Conservation (phyloP, 2,888 invertebrate species). For the Nemotelus pantherinus region DNA sequence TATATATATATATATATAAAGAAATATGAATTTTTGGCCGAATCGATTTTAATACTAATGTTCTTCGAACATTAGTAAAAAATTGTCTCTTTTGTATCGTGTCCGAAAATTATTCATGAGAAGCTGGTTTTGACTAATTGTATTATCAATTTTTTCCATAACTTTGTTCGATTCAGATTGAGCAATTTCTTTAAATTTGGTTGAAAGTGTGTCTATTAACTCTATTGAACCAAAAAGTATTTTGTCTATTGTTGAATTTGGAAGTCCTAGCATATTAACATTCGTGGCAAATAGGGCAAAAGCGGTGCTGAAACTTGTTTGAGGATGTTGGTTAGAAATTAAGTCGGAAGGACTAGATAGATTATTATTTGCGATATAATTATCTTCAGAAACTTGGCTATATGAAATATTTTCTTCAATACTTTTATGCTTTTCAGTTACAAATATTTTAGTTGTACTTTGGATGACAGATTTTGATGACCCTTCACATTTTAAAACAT, state of each 20-base stretch:
- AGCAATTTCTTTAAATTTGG: not conserved
- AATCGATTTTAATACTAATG: too few relatives aligned
- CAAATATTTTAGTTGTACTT: too few relatives aligned
- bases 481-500: too few relatives aligned
- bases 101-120: not conserved
- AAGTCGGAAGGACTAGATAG: not conserved
- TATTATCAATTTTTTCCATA: not conserved
- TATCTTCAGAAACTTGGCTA: too few relatives aligned
- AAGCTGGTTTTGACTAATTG: not conserved
- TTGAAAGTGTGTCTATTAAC: not conserved
- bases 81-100: not conserved
- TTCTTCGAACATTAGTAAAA: too few relatives aligned
- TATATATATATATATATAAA: too few relatives aligned
- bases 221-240: not conserved
- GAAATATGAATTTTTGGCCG: too few relatives aligned
- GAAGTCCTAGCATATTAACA: not conserved
- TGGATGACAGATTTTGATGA: too few relatives aligned
- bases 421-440: too few relatives aligned
- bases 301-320: not conserved
- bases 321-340: not conserved
- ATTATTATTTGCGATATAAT: not conserved
- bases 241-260: constrained; percentile 9
- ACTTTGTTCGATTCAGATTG: not conserved
- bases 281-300: not conserved
- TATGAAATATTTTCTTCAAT: not conserved